A percentile compares a stretch with the other conserved stretches of the same genome.
Conservation (phyloP, 2,113 vertebrate species). For the Cheilinus undulatus region DNA sequence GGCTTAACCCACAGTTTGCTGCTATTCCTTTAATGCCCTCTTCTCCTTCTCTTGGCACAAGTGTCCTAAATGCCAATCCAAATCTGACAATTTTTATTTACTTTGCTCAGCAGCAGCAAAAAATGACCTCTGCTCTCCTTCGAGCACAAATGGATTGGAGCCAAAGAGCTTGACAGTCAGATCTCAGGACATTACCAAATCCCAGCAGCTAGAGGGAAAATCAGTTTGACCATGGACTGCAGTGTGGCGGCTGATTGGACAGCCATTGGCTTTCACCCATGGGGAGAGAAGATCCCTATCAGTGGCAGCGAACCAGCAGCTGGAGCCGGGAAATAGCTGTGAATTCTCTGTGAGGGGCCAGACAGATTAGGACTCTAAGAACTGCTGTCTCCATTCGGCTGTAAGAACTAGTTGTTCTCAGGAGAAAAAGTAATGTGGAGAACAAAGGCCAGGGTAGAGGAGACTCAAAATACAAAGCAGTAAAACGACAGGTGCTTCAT, state of each 20-base stretch:
- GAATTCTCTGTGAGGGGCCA: background rate
- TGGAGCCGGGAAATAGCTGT: constrained; percentile 22
- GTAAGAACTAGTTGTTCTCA: constrained; percentile 6
- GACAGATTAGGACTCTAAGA: constrained; percentile 27
- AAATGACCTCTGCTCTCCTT: constrained; percentile 34
- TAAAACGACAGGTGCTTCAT: background rate
- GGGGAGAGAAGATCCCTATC: constrained; percentile 38
- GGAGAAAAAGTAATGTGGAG: constrained; percentile 6
- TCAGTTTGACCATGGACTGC: constrained; percentile 41
- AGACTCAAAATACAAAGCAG: background rate
- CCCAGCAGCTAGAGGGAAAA: constrained; percentile 31
- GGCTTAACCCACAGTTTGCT: constrained; percentile 23
- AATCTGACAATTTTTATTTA: constrained; percentile 49
- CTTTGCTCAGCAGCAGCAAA: constrained; percentile 37
- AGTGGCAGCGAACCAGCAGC: constrained; percentile 8
- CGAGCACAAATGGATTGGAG: constrained; percentile 31
- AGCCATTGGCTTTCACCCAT: constrained; percentile 16
- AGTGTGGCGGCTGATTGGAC: constrained; percentile 21
- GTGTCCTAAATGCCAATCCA: constrained; percentile 22
- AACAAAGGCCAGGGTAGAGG: background rate
- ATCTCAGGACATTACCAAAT: constrained; percentile 37
- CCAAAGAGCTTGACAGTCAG: constrained; percentile 27
- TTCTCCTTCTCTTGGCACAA: constrained; percentile 20
- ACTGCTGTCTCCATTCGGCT: constrained; percentile 1
- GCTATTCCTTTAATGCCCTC: constrained; percentile 22